Conservation (phyloP, 2,888 invertebrate species). For the Smittia aterrima region DNA sequence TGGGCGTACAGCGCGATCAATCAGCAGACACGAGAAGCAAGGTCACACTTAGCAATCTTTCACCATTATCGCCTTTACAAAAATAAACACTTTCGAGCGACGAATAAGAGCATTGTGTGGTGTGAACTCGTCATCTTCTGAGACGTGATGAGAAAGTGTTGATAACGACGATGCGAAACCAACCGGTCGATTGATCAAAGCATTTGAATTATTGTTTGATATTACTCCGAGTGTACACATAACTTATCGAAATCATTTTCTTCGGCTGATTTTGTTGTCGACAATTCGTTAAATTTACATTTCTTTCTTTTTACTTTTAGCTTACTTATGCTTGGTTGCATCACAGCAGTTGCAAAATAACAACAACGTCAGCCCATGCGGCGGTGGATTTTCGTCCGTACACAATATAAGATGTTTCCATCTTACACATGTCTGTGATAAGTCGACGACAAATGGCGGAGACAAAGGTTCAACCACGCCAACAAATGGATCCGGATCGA, state of each 20-base stretch:
- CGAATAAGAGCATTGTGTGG: neutral
- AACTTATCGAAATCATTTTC: neutral
- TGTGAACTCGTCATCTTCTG: neutral
- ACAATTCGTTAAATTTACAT: too few species aligned
- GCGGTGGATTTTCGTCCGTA: neutral
- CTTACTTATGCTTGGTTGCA: conserved; percentile 35
- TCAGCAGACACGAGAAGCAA: neutral
- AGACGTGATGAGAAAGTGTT: neutral
- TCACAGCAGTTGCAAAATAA: conserved; percentile 35
- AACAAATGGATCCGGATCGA: conserved; percentile 15
- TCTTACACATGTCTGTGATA: conserved; percentile 44
- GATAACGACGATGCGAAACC: neutral
- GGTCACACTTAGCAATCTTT: neutral
- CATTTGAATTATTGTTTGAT: neutral
- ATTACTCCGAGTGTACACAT: neutral
- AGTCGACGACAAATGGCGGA: conserved; percentile 43
- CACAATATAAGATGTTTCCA: conserved; percentile 42
- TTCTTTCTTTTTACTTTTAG: neutral
- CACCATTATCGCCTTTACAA: neutral
- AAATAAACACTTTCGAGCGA: neutral
- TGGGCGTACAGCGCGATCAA: neutral
- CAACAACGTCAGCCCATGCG: neutral
- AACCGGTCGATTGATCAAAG: neutral
- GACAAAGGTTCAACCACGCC: conserved; percentile 37
- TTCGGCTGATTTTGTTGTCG: neutral